Percentiles rank a stretch among this genome's conserved stretches.
phyloP scores from a whole-genome alignment of 1,140 invertebrate genomes.

The Macrotrachela quadricornifera region DNA sequence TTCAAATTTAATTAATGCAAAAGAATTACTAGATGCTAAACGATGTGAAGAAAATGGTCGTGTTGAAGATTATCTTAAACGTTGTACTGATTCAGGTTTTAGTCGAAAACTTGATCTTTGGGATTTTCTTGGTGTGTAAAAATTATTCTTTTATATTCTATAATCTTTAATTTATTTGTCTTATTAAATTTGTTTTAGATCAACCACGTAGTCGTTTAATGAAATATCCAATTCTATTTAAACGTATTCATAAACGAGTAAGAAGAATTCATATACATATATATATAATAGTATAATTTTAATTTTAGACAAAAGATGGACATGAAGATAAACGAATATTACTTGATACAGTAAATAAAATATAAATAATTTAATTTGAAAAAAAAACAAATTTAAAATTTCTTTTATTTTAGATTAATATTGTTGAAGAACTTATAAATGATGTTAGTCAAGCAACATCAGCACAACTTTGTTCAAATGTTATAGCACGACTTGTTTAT shows the following conservation, averaged over 20 bases:
- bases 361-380: background rate
- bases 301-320: conserved; percentile 22
- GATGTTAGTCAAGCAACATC: conserved; percentile 33
- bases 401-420: conserved; percentile 13
- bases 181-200: conserved; percentile 20
- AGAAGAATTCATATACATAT: conserved; percentile 9
- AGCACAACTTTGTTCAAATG: conserved; percentile 32
- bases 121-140: conserved; percentile 21
- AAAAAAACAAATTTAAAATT: background rate
- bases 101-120: conserved; percentile 34
- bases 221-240: conserved; percentile 37
- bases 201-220: conserved; percentile 34
- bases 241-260: conserved; percentile 34
- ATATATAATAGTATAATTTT: too few relatives aligned
- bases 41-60: conserved; percentile 24
- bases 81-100: conserved; percentile 34
- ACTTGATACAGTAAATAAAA: conserved; percentile 19
- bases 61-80: conserved; percentile 36
- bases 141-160: too few relatives aligned
- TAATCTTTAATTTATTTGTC: too few relatives aligned
- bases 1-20: conserved; percentile 35
- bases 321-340: conserved; percentile 20
- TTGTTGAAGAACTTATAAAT: conserved; percentile 28
- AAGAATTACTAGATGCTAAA: conserved; percentile 34
- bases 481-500: conserved; percentile 26